These are phyloP conservation scores for Diloba caeruleocephala DNA, from an alignment of 2,888 invertebrate species.

Conservation along the genomic window DNA sequence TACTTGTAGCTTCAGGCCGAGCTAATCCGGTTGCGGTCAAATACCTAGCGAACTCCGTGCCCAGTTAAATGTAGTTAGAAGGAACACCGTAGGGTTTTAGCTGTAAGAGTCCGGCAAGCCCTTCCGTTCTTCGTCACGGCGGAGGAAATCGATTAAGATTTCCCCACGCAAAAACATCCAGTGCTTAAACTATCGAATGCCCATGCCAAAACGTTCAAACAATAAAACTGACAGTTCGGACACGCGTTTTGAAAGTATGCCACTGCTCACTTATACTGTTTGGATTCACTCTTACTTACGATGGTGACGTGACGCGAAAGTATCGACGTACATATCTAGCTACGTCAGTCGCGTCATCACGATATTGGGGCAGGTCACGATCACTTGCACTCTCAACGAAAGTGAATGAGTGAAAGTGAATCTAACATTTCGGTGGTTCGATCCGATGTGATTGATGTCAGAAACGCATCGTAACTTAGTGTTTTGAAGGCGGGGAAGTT, in stretches of 20 bases:
- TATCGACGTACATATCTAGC: conserved; percentile 49
- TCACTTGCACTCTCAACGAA: conserved; percentile 74
- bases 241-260: conserved; percentile 57
- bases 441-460: conserved; percentile 42
- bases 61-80: no score
- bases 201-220: conserved; percentile 8
- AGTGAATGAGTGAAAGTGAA: conserved; percentile 69
- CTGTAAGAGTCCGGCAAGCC: no score
- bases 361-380: conserved; percentile 65
- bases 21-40: no score
- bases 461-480: conserved; percentile 9
- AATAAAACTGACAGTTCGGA: conserved; percentile 24
- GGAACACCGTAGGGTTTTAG: no score
- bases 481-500: no score
- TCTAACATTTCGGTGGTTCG: conserved; percentile 40
- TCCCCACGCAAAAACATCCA: no score
- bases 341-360: conserved; percentile 53
- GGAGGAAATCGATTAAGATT: no score
- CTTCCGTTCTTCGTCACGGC: no score
- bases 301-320: conserved; percentile 54
- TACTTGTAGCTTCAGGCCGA: no score
- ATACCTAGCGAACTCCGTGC: no score
- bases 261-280: conserved; percentile 58
- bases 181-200: no score
- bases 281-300: conserved; percentile 63